phyloP scores from a whole-genome alignment of 2,113 vertebrate genomes.

The human (Homo sapiens) region DNA sequence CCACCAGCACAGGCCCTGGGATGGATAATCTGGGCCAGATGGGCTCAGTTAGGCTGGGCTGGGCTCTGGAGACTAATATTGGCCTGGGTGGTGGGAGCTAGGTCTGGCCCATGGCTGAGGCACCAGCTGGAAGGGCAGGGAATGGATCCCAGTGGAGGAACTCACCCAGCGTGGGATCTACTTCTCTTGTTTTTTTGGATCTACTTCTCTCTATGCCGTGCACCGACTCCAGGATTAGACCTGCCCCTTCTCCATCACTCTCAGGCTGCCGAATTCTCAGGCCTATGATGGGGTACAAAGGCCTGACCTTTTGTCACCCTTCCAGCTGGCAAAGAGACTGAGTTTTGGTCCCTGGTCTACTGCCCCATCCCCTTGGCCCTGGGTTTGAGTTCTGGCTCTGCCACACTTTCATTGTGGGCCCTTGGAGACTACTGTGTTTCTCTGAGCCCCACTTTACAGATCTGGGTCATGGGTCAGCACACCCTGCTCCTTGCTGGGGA shows the following conservation, averaged over 20 bases:
- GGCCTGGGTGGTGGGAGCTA: background rate
- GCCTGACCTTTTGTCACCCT: fast-evolving
- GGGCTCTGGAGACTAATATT: background rate
- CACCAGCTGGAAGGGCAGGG: background rate
- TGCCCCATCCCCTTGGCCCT: fast-evolving
- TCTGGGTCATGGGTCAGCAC: background rate
- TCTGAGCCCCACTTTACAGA: background rate
- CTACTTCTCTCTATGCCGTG: background rate
- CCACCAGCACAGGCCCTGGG: background rate
- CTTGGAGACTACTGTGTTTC: background rate
- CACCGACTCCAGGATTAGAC: fast-evolving
- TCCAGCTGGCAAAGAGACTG: background rate
- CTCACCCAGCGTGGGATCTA: fast-evolving
- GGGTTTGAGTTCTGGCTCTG: background rate
- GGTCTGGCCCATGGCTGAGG: background rate
- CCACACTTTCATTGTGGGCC: background rate
- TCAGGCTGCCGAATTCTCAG: background rate
- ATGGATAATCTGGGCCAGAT: slow-evolving; percentile 41
- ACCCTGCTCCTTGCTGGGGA: background rate
- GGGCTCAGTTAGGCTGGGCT: background rate
- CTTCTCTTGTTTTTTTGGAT: background rate
- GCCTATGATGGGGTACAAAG: background rate
- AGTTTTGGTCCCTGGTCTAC: background rate
- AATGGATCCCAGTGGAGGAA: background rate
- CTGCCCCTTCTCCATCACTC: background rate